Evolutionary conservation across 2,113 vertebrate genomes (phyloP), one percentile per base, ranked within the genome.

Genomic region (Trichechus manatus): DNA sequence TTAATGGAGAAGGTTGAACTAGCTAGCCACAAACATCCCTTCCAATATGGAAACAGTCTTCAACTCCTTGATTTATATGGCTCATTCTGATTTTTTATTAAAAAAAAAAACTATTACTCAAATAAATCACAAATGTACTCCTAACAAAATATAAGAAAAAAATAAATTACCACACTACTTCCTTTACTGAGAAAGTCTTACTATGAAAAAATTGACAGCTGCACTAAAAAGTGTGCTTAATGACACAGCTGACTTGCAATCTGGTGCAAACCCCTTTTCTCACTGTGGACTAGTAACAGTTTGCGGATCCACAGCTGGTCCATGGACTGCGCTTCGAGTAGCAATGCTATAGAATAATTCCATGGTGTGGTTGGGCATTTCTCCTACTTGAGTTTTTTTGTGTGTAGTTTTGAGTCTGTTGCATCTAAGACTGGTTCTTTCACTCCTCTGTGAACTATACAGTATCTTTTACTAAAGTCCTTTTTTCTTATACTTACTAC

Each of bases 51-150:
- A 61, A 89, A 79, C 44, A 86, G 39, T 66, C 6, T 92, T 50
- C 64, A 82, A 96, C 9, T 36, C 81, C 22, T 75, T 90, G 8
- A 70, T 47, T 83, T 15, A 74, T 84, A 11, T 68, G 15, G 6
- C 66, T 61, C 90, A 89, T 79, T 87, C 36, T 91, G 47, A 82
- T 5, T 25, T 95, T 80, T 86, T 74, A 74, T 61, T 87, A 74
- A 42, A n/a, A 19, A 47, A 1, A 50, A 90, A 72, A 82, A 31
- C 8, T 81, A 66, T 42, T 80, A 74, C 22, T 39, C 3, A 95
- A 72, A 44, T 90, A 33, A 61, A 63, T 66, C 22, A 61, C n/a
- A 92, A 82, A 64, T 22, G 29, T 81, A 1, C 13, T 85, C 9
- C 11, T 85, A 77, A 14, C 0, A 64, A n/a, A 81, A 44, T 39